Percentiles rank a stretch among this genome's conserved stretches.
Conservation (phyloP, 2,797 vertebrate genomes). For the Platyrinchus mystaceus region DNA sequence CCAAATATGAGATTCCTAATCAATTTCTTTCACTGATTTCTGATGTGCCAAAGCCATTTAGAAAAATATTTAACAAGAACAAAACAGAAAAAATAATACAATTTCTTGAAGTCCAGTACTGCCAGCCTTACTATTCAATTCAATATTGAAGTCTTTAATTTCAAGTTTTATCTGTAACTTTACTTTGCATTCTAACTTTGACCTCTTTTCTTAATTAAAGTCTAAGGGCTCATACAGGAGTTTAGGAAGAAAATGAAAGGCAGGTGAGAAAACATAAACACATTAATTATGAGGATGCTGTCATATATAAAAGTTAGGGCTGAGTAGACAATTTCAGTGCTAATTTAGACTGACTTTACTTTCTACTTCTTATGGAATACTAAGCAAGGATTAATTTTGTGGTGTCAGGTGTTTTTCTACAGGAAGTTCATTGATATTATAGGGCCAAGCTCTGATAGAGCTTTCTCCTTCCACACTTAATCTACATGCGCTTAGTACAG, state of each 20-base stretch:
- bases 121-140: not conserved
- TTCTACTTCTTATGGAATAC: not conserved
- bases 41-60: not conserved
- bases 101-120: not conserved
- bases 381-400: not conserved
- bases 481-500: not conserved
- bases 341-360: not conserved
- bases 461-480: not conserved
- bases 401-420: not conserved
- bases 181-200: not conserved
- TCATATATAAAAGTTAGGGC: not conserved
- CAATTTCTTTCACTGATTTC: not conserved
- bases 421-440: not conserved
- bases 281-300: not conserved
- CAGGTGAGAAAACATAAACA: not conserved
- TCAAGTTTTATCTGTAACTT: not conserved
- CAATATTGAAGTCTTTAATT: not conserved
- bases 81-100: not conserved
- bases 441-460: not conserved
- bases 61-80: not conserved
- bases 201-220: not conserved
- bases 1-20: not conserved
- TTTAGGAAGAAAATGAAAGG: not conserved
- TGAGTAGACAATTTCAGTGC: not conserved
- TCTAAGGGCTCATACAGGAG: rapidly evolving